Conservation (phyloP, 2,888 invertebrate genomes). For the Hyppa rectilinea region DNA sequence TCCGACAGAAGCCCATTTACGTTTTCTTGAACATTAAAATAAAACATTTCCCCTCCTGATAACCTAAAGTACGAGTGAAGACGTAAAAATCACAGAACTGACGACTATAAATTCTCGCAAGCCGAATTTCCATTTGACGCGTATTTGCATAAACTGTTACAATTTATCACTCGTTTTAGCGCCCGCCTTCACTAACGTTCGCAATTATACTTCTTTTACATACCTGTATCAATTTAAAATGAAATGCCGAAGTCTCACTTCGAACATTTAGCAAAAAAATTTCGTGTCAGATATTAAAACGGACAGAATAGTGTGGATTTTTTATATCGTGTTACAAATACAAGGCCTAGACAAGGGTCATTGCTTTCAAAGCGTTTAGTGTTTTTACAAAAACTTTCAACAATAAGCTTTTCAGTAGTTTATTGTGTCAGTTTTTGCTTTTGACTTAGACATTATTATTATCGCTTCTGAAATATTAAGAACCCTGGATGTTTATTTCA, state of each 20-base stretch:
- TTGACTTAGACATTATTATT: too few species aligned
- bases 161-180: conserved; percentile 25
- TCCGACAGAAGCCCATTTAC: too few species aligned
- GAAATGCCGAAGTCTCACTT: conserved; percentile 3
- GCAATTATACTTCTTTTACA: conserved; percentile 22
- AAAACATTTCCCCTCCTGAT: background rate
- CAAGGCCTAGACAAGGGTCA: too few species aligned
- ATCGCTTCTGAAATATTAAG: too few species aligned
- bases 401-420: too few species aligned
- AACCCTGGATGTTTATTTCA: too few species aligned
- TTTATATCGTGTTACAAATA: too few species aligned
- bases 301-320: background rate
- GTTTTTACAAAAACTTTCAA: too few species aligned
- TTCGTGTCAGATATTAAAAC: background rate
- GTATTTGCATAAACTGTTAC: conserved; percentile 36
- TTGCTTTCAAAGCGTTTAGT: too few species aligned
- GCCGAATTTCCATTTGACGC: conserved; percentile 2
- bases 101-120: background rate
- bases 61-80: background rate
- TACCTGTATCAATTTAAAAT: background rate
- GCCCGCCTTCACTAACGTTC: conserved; percentile 8
- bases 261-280: background rate
- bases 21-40: too few species aligned
- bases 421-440: too few species aligned
- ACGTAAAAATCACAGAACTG: background rate